Percentiles rank a stretch among this genome's conserved stretches.
phyloP scores from a whole-genome alignment of 2,113 vertebrate species.

The Rhinolophus sinicus region DNA sequence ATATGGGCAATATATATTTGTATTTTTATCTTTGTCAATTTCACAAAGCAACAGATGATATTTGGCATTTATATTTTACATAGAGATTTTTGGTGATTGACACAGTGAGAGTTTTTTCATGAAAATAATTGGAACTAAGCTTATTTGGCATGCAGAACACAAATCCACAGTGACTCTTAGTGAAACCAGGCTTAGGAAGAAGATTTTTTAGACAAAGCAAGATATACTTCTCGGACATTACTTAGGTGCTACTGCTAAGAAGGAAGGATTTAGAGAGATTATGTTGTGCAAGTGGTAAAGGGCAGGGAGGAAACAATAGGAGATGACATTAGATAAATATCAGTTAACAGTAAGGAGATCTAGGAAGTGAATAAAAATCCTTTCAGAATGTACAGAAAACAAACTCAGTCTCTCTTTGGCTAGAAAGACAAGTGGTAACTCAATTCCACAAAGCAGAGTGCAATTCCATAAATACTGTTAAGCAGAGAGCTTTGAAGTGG shows the following conservation, averaged over 20 bases:
- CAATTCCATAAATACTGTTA: not conserved
- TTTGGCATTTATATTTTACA: not conserved
- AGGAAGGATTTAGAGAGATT: constrained; percentile 50
- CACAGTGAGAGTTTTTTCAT: not conserved
- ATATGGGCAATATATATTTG: not conserved
- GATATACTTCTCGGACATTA: not conserved
- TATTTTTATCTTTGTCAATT: constrained; percentile 4
- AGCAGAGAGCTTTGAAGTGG: not conserved
- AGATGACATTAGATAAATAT: not conserved
- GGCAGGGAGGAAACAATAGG: not conserved
- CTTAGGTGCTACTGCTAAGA: not conserved
- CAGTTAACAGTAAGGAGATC: not conserved
- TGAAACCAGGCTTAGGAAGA: constrained; percentile 38
- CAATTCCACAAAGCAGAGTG: not conserved
- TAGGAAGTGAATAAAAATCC: constrained; percentile 12
- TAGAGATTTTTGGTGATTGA: not conserved
- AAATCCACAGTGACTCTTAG: constrained; percentile 39
- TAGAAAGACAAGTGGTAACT: not conserved
- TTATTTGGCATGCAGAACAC: constrained; percentile 1
- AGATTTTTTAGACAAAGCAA: constrained; percentile 42
- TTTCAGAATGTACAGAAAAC: not conserved
- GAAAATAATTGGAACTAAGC: not conserved
- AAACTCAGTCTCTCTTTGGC: not conserved
- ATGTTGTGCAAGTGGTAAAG: not conserved
- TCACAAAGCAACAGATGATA: not conserved